Percentiles rank a stretch among this genome's conserved stretches.
Evolutionary conservation across 1,140 invertebrate species (phyloP).

Genomic region (Chrysomallon squamiferum): DNA sequence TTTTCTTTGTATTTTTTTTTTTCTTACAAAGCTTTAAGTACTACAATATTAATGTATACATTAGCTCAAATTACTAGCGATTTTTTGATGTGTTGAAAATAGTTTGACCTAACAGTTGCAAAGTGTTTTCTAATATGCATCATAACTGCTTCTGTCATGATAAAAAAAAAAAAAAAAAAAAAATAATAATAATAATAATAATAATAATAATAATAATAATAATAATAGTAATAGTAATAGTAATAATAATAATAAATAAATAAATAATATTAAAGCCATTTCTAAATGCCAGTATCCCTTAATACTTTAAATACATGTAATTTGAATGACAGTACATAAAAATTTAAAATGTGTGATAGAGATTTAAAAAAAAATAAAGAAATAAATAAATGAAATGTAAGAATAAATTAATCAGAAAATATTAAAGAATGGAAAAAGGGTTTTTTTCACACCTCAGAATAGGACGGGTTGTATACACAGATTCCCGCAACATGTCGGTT

Average conservation of each 20-base stretch:
- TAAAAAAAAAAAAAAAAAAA: background rate
- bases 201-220: background rate
- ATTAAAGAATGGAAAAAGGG: no score
- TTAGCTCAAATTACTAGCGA: no score
- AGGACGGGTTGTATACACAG: background rate
- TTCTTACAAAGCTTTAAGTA: no score
- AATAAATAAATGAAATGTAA: background rate
- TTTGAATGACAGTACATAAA: background rate
- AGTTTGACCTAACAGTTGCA: no score
- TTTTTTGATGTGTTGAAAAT: no score
- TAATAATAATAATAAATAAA: background rate
- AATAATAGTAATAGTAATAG: background rate
- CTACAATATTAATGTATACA: no score
- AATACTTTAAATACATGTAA: no score
- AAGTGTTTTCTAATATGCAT: no score
- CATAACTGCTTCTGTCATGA: background rate
- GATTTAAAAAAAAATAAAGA: background rate
- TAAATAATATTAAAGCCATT: background rate
- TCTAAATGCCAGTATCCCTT: no score
- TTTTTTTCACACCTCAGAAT: background rate
- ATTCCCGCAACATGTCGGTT: background rate
- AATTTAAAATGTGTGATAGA: background rate
- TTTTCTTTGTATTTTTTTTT: no score
- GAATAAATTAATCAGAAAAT: no score
- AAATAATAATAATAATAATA: background rate